A percentile compares a stretch with the other conserved stretches of the same genome.
phyloP scores from a whole-genome alignment of 2,113 vertebrate species.

The Gobiocypris rarus region DNA sequence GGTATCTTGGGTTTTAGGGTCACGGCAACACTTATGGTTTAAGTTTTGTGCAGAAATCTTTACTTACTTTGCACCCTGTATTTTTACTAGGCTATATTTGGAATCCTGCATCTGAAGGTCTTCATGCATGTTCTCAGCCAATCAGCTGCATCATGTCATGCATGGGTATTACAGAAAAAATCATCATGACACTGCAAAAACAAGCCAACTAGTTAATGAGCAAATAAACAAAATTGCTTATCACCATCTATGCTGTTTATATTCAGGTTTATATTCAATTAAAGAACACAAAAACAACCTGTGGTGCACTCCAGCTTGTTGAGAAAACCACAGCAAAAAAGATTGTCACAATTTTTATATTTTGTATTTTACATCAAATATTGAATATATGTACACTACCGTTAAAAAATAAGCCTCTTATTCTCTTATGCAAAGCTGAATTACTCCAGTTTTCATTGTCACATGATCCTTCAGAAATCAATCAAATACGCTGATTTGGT shows the following conservation, averaged over 20 bases:
- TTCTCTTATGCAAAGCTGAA: neutral
- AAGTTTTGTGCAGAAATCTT: slow-evolving; percentile 12
- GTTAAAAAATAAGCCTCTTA: neutral
- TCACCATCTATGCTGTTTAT: neutral
- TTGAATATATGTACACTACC: neutral
- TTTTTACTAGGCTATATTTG: neutral
- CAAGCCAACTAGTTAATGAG: neutral
- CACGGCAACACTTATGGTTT: no score
- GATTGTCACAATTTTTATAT: neutral
- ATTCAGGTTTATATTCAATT: neutral
- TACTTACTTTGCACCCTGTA: slow-evolving; percentile 12
- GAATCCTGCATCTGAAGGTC: neutral
- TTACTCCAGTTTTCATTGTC: neutral
- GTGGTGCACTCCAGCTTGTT: neutral
- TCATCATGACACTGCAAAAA: neutral
- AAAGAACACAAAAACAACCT: neutral
- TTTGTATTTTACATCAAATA: neutral
- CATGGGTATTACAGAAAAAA: neutral
- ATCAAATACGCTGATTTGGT: neutral
- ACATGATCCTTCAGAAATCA: neutral
- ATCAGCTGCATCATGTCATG: neutral
- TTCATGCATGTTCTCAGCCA: neutral
- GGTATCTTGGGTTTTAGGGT: slow-evolving; percentile 34
- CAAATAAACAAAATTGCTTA: neutral
- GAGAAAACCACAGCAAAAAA: no score